Conservation (phyloP, 2,888 invertebrate genomes). For the Terebella lapidaria region DNA sequence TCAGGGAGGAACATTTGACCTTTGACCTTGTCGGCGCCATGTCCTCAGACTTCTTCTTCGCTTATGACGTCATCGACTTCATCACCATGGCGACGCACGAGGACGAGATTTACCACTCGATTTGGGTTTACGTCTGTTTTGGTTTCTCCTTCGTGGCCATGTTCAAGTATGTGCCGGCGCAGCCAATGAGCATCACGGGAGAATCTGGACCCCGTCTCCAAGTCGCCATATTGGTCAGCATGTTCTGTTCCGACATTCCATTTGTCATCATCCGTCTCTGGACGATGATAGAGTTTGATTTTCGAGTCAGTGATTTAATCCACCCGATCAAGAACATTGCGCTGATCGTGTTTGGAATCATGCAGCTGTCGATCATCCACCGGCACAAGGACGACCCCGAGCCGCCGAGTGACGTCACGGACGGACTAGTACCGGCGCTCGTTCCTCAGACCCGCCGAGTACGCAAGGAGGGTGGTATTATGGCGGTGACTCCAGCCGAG, state of each 20-base stretch:
- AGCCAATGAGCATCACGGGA: constrained; percentile 6
- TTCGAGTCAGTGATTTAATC: constrained; percentile 17
- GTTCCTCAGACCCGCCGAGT: not conserved
- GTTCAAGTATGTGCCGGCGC: constrained; percentile 24
- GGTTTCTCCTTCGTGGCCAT: constrained; percentile 21
- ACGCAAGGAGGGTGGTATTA: not conserved
- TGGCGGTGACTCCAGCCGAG: not conserved
- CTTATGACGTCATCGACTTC: constrained; percentile 26
- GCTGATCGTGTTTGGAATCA: constrained; percentile 17
- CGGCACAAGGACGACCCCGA: not conserved
- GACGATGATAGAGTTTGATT: constrained; percentile 19
- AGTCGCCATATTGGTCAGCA: constrained; percentile 13
- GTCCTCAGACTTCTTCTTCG: constrained; percentile 26
- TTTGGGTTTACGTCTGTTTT: constrained; percentile 23
- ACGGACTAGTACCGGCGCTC: not conserved
- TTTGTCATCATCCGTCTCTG: constrained; percentile 20
- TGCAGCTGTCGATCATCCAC: constrained; percentile 19
- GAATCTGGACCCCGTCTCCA: not conserved
- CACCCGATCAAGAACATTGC: constrained; percentile 24
- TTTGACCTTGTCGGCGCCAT: constrained; percentile 23
- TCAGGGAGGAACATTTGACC: constrained; percentile 23
- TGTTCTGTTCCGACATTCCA: constrained; percentile 22
- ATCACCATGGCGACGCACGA: constrained; percentile 14
- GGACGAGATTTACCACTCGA: constrained; percentile 9
- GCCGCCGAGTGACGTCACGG: not conserved